These are phyloP conservation scores for Philereme vetulata DNA, from an alignment of 2,888 invertebrate genomes.

Conservation along the genomic window DNA sequence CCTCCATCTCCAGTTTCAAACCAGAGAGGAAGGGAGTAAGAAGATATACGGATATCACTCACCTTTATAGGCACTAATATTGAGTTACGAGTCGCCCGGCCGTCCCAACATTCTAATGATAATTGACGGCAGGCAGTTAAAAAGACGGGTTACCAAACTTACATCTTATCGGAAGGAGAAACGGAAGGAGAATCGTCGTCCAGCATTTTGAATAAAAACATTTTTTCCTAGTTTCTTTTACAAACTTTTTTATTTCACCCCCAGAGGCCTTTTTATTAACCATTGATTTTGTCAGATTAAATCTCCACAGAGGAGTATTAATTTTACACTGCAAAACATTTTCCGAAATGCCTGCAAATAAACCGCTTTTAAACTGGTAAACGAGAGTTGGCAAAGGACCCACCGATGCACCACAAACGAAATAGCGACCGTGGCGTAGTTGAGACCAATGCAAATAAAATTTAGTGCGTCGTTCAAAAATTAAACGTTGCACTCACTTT, in stretches of 20 bases:
- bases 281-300: slow-evolving; percentile 15
- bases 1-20: slow-evolving; percentile 48
- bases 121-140: slow-evolving; percentile 74
- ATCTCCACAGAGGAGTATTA: slow-evolving; percentile 25
- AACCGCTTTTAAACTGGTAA: slow-evolving; percentile 37
- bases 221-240: slow-evolving; percentile 53
- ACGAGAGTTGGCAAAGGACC: slow-evolving; percentile 31
- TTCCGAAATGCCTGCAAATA: slow-evolving; percentile 40
- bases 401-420: slow-evolving; percentile 38
- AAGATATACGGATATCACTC: slow-evolving; percentile 71
- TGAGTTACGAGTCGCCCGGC: slow-evolving; percentile 68
- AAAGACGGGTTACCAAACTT: slow-evolving; percentile 74
- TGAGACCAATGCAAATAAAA: slow-evolving; percentile 51
- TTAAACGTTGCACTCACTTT: slow-evolving; percentile 29
- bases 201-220: slow-evolving; percentile 50
- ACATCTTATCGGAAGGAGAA: slow-evolving; percentile 56
- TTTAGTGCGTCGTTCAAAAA: slow-evolving; percentile 35
- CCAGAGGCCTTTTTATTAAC: slow-evolving; percentile 28
- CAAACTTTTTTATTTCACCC: slow-evolving; percentile 46
- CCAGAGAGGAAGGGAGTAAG: slow-evolving; percentile 53
- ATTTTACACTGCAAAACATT: slow-evolving; percentile 34
- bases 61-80: slow-evolving; percentile 80
- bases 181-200: slow-evolving; percentile 41
- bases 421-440: slow-evolving; percentile 41
- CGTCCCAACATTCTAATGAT: slow-evolving; percentile 71